phyloP scores from a whole-genome alignment of 2,797 vertebrate species.

The Enteromius mattozi region DNA sequence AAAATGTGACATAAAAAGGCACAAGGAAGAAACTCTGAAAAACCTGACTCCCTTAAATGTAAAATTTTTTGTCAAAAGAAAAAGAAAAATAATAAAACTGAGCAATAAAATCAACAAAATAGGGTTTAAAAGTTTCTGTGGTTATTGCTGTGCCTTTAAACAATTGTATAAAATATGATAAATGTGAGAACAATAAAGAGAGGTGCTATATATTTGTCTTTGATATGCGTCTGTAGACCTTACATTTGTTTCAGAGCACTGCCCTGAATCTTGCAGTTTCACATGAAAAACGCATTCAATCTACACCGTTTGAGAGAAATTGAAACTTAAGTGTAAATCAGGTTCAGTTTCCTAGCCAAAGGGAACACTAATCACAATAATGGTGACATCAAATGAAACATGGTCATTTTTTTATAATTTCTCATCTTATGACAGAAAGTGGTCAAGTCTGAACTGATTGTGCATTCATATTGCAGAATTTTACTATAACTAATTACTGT shows the following conservation, averaged over 20 bases:
- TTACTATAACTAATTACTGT: not conserved
- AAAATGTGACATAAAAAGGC: not conserved
- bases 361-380: conserved; percentile 3
- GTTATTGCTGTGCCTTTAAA: not conserved
- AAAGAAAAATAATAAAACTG: no score
- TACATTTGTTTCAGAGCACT: not conserved
- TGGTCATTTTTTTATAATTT: not conserved
- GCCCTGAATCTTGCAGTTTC: not conserved
- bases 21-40: not conserved
- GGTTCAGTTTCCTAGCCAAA: not conserved
- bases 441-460: not conserved
- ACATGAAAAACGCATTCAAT: not conserved
- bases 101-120: not conserved
- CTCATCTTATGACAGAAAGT: not conserved
- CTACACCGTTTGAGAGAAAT: not conserved
- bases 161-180: not conserved
- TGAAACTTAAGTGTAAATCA: conserved; percentile 2
- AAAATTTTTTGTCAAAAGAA: not conserved
- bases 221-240: not conserved
- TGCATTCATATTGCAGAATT: conserved; percentile 5
- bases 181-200: not conserved
- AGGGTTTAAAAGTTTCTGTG: not conserved
- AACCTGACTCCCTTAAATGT: not conserved
- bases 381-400: not conserved
- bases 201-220: no score